phyloP scores from a whole-genome alignment of 2,113 vertebrate genomes.

The Climacteris rufus region DNA sequence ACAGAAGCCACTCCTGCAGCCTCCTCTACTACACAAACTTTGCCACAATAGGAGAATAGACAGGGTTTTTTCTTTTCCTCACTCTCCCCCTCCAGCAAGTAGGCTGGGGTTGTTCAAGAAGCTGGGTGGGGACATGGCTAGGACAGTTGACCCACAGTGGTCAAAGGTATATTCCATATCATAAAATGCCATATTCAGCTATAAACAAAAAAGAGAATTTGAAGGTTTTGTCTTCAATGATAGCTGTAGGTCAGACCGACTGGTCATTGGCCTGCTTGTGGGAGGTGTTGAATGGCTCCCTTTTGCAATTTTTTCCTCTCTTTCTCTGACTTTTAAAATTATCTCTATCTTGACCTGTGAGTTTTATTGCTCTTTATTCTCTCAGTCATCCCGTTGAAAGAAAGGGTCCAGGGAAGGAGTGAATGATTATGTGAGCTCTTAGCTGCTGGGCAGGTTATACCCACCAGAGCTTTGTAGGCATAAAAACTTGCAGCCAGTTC shows the following conservation, averaged over 20 bases:
- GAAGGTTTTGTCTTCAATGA: background rate
- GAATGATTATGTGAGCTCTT: background rate
- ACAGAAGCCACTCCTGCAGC: background rate
- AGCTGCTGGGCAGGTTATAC: background rate
- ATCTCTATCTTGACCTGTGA: background rate
- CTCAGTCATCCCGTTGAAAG: background rate
- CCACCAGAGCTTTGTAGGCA: background rate
- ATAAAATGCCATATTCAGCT: background rate
- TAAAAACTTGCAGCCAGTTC: background rate
- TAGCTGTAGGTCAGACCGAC: background rate
- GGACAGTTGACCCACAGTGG: background rate
- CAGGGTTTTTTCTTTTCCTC: background rate
- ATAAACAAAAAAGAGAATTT: background rate
- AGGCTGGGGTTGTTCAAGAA: background rate
- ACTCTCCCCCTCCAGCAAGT: background rate
- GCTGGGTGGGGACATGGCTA: background rate
- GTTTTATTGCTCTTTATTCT: background rate
- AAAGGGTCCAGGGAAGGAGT: background rate
- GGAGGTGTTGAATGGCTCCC: background rate
- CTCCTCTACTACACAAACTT: background rate
- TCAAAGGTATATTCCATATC: background rate
- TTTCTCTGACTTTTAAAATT: background rate
- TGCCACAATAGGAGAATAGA: background rate
- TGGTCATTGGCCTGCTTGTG: background rate
- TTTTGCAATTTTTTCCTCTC: background rate